phyloP scores from a whole-genome alignment of 2,888 invertebrate genomes.

The Drosophila affinis region DNA sequence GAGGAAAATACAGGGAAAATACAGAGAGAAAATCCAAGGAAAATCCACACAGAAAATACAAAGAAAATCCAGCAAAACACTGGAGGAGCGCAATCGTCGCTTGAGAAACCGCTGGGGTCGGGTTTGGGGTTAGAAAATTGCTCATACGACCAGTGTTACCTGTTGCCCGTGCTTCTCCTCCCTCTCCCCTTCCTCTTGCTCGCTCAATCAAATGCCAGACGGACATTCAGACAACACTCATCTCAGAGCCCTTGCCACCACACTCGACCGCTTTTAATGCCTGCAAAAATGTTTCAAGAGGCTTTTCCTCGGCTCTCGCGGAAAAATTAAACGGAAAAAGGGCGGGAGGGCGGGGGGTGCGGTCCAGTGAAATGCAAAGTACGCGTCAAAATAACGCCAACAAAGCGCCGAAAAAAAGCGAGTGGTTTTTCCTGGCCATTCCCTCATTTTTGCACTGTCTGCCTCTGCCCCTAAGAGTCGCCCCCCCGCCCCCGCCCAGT shows the following conservation, averaged over 20 bases:
- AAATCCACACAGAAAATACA: not conserved
- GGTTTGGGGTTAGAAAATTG: conserved; percentile 30
- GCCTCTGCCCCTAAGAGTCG: not conserved
- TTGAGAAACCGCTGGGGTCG: not conserved
- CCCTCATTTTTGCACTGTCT: not conserved
- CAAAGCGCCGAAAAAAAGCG: conserved; percentile 42
- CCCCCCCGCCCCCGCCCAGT: not conserved
- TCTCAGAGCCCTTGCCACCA: conserved; percentile 1
- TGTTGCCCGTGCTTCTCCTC: conserved; percentile 47
- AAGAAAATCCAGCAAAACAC: too few relatives aligned
- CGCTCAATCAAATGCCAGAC: conserved; percentile 34
- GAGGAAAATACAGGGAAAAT: not conserved
- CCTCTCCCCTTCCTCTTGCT: not conserved
- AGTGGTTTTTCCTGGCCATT: not conserved
- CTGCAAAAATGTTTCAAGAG: conserved; percentile 62
- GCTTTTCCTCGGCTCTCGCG: conserved; percentile 40
- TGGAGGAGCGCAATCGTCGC: not conserved
- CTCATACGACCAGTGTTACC: conserved; percentile 53
- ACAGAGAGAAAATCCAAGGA: not conserved
- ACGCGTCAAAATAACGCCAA: conserved; percentile 56
- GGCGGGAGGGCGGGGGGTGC: not conserved
- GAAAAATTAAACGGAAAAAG: conserved; percentile 39
- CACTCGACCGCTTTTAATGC: conserved; percentile 26
- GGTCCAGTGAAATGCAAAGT: conserved; percentile 30
- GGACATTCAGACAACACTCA: conserved; percentile 24